Conservation (phyloP, 1,140 invertebrate species). For the Zaprionus gabonicus region DNA sequence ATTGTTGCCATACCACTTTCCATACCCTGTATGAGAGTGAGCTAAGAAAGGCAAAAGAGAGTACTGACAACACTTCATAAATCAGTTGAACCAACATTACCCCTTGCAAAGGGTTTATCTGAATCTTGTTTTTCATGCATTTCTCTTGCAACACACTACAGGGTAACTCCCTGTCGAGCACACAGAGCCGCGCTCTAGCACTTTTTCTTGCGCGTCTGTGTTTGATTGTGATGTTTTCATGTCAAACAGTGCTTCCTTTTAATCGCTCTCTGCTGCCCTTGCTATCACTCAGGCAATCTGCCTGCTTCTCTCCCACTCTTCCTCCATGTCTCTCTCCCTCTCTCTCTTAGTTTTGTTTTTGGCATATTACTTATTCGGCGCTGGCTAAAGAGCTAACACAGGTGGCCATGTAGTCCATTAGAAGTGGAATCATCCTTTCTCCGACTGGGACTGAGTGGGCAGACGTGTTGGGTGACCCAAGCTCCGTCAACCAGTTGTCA, state of each 20-base stretch:
- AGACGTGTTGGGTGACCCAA: neutral
- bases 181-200: neutral
- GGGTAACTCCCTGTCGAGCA: neutral
- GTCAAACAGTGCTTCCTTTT: conserved; percentile 17
- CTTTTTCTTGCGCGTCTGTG: neutral
- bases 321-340: neutral
- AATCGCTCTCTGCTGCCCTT: neutral
- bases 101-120: no score
- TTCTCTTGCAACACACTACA: neutral
- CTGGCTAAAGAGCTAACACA: neutral
- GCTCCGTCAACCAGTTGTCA: conserved; percentile 33
- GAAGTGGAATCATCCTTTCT: conserved; percentile 4
- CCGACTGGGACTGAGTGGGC: conserved; percentile 9
- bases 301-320: neutral
- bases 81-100: no score
- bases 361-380: conserved; percentile 15
- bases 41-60: neutral
- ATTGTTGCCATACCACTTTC: conserved; percentile 8
- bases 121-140: neutral
- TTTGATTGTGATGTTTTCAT: conserved; percentile 8
- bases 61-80: no score
- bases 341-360: conserved; percentile 1
- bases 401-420: conserved; percentile 31
- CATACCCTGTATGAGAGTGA: conserved; percentile 2
- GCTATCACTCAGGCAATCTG: neutral